These are phyloP conservation scores for Cairina moschata DNA, from an alignment of 2,113 vertebrate genomes.

Conservation along the genomic window DNA sequence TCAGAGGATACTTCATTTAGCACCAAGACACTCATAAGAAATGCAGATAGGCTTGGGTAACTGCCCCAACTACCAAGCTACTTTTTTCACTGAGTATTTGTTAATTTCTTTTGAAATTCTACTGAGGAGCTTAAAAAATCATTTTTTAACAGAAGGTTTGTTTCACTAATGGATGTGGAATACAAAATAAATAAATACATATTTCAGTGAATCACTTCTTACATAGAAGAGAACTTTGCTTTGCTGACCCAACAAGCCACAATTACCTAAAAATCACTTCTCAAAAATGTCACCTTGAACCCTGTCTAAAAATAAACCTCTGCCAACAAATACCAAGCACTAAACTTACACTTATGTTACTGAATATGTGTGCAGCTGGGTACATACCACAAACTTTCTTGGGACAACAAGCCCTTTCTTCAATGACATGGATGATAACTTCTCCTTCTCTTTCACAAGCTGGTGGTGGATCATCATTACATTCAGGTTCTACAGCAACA, in stretches of 20 bases:
- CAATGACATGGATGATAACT: slow-evolving; percentile 82
- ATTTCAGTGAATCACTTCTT: background rate
- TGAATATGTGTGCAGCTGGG: background rate
- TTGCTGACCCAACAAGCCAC: background rate
- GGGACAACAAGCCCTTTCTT: slow-evolving; percentile 89
- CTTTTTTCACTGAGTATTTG: background rate
- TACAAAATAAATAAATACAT: background rate
- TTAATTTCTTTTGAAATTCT: background rate
- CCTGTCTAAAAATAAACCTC: background rate
- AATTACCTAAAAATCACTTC: background rate
- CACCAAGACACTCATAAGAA: background rate
- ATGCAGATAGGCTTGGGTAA: background rate
- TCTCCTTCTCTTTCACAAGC: slow-evolving; percentile 91
- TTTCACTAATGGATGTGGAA: background rate
- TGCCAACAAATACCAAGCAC: background rate
- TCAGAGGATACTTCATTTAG: background rate
- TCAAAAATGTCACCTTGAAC: background rate
- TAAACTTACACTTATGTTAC: background rate
- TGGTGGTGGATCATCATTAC: slow-evolving; percentile 77
- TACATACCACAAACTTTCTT: slow-evolving; percentile 91
- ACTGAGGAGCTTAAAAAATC: background rate
- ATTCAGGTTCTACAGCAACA: slow-evolving; percentile 87
- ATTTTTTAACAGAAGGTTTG: background rate
- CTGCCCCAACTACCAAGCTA: background rate
- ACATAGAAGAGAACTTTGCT: background rate